phyloP scores from a whole-genome alignment of 2,888 invertebrate genomes.

The Tiphia femorata region DNA sequence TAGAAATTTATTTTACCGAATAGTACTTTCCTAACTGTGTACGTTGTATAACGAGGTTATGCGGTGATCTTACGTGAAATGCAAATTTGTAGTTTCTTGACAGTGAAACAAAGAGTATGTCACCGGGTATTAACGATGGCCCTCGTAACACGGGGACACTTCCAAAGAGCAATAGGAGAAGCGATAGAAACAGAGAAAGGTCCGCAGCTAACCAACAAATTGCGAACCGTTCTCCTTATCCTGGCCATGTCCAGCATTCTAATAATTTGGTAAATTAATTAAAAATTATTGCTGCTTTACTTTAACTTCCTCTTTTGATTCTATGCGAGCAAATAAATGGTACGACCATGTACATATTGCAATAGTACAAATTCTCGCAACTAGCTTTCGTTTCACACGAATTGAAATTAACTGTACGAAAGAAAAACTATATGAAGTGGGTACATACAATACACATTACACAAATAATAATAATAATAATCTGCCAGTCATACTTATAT shows the following conservation, averaged over 20 bases:
- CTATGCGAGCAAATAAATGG: too few relatives aligned
- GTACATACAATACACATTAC: too few relatives aligned
- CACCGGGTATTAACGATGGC: conserved; percentile 59
- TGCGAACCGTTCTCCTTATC: conserved; percentile 35
- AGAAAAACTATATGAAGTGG: too few relatives aligned
- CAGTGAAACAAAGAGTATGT: conserved; percentile 43
- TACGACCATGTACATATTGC: background rate
- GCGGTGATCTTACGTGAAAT: conserved; percentile 9
- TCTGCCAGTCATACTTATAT: too few relatives aligned
- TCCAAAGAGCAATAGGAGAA: conserved; percentile 61
- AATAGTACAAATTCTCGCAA: background rate
- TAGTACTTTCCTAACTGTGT: too few relatives aligned
- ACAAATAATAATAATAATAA: too few relatives aligned
- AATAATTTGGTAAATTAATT: conserved; percentile 58
- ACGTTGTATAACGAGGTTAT: conserved; percentile 32
- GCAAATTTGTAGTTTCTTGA: conserved; percentile 7
- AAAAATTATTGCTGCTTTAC: background rate
- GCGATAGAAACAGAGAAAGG: conserved; percentile 58
- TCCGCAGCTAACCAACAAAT: conserved; percentile 49
- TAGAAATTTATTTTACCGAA: too few relatives aligned
- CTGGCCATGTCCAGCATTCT: conserved; percentile 47
- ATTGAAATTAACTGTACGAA: too few relatives aligned
- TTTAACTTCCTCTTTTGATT: too few relatives aligned
- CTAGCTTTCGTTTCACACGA: background rate
- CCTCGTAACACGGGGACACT: conserved; percentile 61